Evolutionary conservation across 2,113 vertebrate species (phyloP).

Genomic region (Conger conger): DNA sequence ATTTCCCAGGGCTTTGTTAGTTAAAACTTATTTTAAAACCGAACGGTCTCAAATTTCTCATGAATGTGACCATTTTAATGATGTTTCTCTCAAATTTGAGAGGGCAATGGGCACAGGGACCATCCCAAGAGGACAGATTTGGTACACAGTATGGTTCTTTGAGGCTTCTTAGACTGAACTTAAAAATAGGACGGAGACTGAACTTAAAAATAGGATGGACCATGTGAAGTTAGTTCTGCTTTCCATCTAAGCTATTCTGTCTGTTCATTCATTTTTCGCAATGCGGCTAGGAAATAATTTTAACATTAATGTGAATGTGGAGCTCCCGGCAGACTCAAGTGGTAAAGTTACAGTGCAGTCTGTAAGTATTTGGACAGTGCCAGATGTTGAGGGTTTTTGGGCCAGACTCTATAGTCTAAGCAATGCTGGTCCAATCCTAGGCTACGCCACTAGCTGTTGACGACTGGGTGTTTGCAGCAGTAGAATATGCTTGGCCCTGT

Average conservation of each 20-base stretch:
- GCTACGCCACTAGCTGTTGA: neutral
- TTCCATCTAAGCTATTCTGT: neutral
- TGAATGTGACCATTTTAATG: slow-evolving; percentile 68
- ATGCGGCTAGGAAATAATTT: neutral
- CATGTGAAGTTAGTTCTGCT: neutral
- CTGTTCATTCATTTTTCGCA: neutral
- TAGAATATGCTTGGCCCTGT: neutral
- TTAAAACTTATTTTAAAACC: slow-evolving; percentile 61
- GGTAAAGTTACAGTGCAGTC: too few species aligned
- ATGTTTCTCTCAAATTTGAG: slow-evolving; percentile 60
- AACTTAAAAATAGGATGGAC: neutral
- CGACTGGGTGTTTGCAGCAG: neutral
- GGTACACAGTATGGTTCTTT: slow-evolving; percentile 36
- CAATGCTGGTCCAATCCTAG: neutral
- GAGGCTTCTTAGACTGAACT: slow-evolving; percentile 35
- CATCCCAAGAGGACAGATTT: slow-evolving; percentile 59
- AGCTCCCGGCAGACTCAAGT: neutral
- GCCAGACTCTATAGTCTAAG: neutral
- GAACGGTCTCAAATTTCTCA: slow-evolving; percentile 54
- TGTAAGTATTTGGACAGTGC: too few species aligned
- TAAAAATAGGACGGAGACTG: slow-evolving; percentile 27
- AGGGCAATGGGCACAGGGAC: slow-evolving; percentile 55
- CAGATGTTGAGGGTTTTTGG: too few species aligned
- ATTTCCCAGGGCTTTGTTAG: slow-evolving; percentile 73
- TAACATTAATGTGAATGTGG: neutral